phyloP scores from a whole-genome alignment of 2,113 vertebrate genomes.

The Todiramphus saurophagus region DNA sequence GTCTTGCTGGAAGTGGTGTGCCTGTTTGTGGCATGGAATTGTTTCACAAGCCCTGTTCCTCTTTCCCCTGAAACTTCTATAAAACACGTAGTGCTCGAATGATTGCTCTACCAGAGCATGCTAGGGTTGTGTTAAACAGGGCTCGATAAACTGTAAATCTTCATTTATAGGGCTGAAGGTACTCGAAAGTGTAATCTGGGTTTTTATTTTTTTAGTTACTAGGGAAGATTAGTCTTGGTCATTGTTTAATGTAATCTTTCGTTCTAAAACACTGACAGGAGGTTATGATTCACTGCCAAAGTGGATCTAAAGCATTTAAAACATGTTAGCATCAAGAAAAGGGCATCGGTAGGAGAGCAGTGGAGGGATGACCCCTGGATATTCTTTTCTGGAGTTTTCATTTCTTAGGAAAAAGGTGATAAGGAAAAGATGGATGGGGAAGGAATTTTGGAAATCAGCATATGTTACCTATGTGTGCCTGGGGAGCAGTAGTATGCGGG shows the following conservation, averaged over 20 bases:
- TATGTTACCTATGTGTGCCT: not conserved
- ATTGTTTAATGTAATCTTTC: not conserved
- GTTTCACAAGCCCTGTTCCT: not conserved
- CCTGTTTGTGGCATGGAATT: not conserved
- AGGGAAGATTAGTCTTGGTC: not conserved
- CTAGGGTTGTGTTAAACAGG: not conserved
- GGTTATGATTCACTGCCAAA: not conserved
- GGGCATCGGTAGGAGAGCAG: not conserved
- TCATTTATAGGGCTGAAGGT: not conserved
- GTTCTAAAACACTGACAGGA: not conserved
- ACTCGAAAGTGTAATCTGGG: not conserved
- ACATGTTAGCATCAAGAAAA: not conserved
- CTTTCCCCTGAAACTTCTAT: not conserved
- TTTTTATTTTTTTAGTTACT: not conserved
- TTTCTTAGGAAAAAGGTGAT: not conserved
- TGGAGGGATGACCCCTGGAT: not conserved
- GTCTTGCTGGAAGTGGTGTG: not conserved
- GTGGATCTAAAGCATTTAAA: not conserved
- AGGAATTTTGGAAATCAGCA: rapidly evolving
- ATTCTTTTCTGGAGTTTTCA: not conserved
- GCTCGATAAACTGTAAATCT: not conserved
- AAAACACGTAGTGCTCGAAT: not conserved
- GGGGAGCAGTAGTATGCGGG: rapidly evolving
- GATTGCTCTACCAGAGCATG: not conserved
- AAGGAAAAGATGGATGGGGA: not conserved